A percentile compares a stretch with the other conserved stretches of the same genome.
These are phyloP conservation scores for Aphidoletes aphidimyza DNA, from an alignment of 2,888 invertebrate species.

Conservation along the genomic window DNA sequence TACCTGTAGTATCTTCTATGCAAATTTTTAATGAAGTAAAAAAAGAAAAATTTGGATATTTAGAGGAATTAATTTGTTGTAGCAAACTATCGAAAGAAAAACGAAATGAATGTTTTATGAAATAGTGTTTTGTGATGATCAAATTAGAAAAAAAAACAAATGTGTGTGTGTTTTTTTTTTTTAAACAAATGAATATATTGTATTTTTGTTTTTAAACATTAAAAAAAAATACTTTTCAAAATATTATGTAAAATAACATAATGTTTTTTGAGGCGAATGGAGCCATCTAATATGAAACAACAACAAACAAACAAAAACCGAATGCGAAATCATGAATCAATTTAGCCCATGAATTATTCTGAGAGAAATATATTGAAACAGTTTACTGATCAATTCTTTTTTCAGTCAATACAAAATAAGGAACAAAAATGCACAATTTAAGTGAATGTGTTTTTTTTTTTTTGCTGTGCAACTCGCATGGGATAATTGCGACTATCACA, in stretches of 20 bases:
- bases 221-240: not conserved
- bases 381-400: too few species aligned
- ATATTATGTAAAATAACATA: not conserved
- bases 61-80: not conserved
- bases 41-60: not conserved
- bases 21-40: not conserved
- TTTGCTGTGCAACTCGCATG: not conserved
- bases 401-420: not conserved
- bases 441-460: too few species aligned
- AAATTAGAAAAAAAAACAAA: not conserved
- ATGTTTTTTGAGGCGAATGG: not conserved
- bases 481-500: not conserved
- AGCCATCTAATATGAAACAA: not conserved
- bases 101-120: not conserved
- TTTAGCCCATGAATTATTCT: too few species aligned
- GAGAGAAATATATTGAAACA: too few species aligned
- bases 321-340: not conserved
- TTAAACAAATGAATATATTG: not conserved
- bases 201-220: not conserved
- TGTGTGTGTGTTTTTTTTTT: not conserved
- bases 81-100: not conserved
- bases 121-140: conserved; percentile 32
- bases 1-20: not conserved
- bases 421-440: too few species aligned
- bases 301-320: not conserved